Evolutionary conservation across 1,140 invertebrate species (phyloP).

Genomic region (Sitobion miscanthi): DNA sequence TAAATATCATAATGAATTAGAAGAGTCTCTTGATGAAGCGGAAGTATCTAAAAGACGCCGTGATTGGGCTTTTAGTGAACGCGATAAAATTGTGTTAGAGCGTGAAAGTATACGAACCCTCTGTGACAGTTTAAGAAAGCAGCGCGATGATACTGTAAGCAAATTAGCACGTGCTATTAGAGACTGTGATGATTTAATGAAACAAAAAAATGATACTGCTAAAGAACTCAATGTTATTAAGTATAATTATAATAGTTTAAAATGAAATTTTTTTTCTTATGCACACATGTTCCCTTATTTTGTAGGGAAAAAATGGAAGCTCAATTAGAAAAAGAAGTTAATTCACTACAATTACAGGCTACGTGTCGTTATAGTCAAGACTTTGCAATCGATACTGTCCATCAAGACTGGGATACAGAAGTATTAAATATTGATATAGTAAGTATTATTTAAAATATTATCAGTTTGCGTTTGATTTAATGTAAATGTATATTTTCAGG

Average conservation of each 20-base stretch:
- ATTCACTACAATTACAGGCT: slow-evolving; percentile 65
- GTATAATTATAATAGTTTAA: slow-evolving; percentile 60
- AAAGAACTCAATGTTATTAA: slow-evolving; percentile 85
- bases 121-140: slow-evolving; percentile 90
- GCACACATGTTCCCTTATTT: slow-evolving; percentile 31
- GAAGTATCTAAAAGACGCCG: slow-evolving; percentile 71
- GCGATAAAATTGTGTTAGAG: slow-evolving; percentile 94
- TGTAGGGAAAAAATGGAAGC: slow-evolving; percentile 78
- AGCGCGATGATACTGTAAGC: slow-evolving; percentile 87
- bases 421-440: slow-evolving; percentile 77
- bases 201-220: slow-evolving; percentile 84
- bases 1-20: slow-evolving; percentile 80
- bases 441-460: slow-evolving; percentile 53
- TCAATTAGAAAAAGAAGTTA: slow-evolving; percentile 70
- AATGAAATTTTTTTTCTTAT: neutral
- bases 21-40: slow-evolving; percentile 85
- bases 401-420: slow-evolving; percentile 75
- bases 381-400: slow-evolving; percentile 82
- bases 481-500: slow-evolving; percentile 61
- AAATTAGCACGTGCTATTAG: slow-evolving; percentile 88
- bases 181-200: slow-evolving; percentile 91
- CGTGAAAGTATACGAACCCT: slow-evolving; percentile 92
- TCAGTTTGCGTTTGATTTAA: neutral
- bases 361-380: slow-evolving; percentile 73
- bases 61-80: slow-evolving; percentile 95